Percentiles rank a stretch among this genome's conserved stretches.
Conservation (phyloP, 2,797 vertebrate species). For the Okamejei kenojei region DNA sequence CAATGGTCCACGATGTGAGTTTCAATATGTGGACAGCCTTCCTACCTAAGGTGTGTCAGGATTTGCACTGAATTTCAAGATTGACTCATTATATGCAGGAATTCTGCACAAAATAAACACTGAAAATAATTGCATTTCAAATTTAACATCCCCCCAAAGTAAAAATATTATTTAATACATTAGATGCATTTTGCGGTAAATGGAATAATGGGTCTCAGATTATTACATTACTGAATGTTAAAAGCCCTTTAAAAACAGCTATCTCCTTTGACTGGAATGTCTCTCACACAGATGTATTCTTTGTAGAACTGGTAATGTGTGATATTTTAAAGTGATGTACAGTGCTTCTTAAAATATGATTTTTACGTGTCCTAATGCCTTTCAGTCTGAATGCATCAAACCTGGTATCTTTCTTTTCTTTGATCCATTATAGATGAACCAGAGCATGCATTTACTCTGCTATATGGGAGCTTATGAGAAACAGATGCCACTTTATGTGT, state of each 20-base stretch:
- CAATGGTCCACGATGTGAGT: not conserved
- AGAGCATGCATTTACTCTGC: not conserved
- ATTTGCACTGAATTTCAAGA: not conserved
- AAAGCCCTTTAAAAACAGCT: not conserved
- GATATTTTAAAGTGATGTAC: not conserved
- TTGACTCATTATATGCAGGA: not conserved
- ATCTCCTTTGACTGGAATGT: not conserved
- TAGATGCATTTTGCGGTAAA: not conserved
- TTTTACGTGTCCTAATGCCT: not conserved
- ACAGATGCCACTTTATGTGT: not conserved
- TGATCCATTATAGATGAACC: not conserved
- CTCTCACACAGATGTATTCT: not conserved
- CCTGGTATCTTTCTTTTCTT: not conserved
- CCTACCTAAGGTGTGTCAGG: not conserved
- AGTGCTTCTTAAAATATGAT: not conserved
- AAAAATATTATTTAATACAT: not conserved
- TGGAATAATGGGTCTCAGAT: too few species aligned
- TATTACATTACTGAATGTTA: too few species aligned
- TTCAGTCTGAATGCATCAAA: not conserved
- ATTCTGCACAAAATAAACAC: not conserved
- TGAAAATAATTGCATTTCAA: not conserved
- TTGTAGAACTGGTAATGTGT: not conserved
- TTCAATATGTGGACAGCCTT: not conserved
- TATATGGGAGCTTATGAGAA: not conserved
- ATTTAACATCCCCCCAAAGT: not conserved